These are phyloP conservation scores for Calyptomena viridis DNA, from an alignment of 2,113 vertebrate genomes.

Conservation along the genomic window DNA sequence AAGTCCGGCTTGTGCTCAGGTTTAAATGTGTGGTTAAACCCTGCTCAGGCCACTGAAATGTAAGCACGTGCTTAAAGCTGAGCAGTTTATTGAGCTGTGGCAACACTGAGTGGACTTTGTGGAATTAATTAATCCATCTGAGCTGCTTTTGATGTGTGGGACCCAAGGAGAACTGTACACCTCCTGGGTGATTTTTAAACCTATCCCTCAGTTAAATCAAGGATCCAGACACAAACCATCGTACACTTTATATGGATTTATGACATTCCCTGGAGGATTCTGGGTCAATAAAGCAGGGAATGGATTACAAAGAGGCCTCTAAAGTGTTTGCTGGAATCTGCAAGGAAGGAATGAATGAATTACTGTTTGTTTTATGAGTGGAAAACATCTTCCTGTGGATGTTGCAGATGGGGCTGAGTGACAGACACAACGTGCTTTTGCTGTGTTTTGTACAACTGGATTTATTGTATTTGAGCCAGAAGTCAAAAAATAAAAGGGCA, in stretches of 20 bases:
- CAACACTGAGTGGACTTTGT: conserved; percentile 4
- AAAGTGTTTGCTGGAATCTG: conserved; percentile 51
- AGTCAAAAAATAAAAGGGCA: background rate
- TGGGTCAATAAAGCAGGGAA: conserved; percentile 27
- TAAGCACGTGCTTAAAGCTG: background rate
- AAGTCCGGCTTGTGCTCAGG: background rate
- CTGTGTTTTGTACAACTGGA: background rate
- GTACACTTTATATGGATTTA: conserved; percentile 35
- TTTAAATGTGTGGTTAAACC: background rate
- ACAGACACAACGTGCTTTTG: background rate
- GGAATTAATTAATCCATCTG: conserved; percentile 18
- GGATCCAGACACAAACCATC: conserved; percentile 3
- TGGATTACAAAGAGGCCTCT: conserved; percentile 39
- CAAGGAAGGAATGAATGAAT: conserved; percentile 47
- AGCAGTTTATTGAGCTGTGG: background rate
- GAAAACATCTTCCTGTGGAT: conserved; percentile 29
- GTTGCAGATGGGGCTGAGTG: background rate
- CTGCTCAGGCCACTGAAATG: background rate
- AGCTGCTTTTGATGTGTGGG: background rate
- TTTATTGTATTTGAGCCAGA: background rate
- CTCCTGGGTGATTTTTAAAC: conserved; percentile 11
- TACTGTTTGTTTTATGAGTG: conserved; percentile 21
- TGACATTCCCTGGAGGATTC: conserved; percentile 38
- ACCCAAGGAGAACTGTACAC: background rate
- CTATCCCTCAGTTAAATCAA: background rate